Conservation (phyloP, 1,140 invertebrate species). For the Trissolcus basalis region DNA sequence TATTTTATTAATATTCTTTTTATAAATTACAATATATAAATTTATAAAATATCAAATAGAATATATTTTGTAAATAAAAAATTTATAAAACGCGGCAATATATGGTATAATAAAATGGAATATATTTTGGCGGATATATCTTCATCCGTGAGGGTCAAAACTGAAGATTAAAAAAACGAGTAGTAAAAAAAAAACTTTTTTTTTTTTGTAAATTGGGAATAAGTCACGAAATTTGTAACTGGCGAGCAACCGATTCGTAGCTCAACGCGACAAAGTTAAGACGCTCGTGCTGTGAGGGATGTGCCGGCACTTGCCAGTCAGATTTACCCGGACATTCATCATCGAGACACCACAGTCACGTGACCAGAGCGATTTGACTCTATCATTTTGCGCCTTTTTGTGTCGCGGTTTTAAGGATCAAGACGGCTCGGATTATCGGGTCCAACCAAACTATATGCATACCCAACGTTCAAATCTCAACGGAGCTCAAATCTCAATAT, state of each 20-base stretch:
- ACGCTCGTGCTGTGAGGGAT: background rate
- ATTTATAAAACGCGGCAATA: too few relatives aligned
- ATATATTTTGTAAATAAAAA: too few relatives aligned
- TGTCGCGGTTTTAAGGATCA: background rate
- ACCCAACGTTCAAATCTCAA: background rate
- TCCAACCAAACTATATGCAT: background rate
- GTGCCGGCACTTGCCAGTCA: conserved; percentile 1
- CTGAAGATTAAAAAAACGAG: too few relatives aligned
- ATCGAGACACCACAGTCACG: background rate
- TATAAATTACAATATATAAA: too few relatives aligned
- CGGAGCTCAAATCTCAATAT: background rate
- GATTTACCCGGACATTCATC: background rate
- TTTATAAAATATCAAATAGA: too few relatives aligned
- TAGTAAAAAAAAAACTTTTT: too few relatives aligned
- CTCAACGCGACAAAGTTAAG: background rate
- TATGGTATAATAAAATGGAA: too few relatives aligned
- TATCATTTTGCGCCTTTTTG: background rate
- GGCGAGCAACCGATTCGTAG: background rate
- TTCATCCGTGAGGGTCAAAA: too few relatives aligned
- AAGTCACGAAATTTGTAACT: background rate
- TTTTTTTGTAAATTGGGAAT: too few relatives aligned
- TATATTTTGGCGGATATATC: too few relatives aligned
- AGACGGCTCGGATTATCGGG: background rate
- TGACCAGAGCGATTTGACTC: background rate
- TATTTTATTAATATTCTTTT: too few relatives aligned